Evolutionary conservation across 92 coral and sea anemone genomes (phyloP).

Genomic region (Umimayanthus chanpuru): DNA sequence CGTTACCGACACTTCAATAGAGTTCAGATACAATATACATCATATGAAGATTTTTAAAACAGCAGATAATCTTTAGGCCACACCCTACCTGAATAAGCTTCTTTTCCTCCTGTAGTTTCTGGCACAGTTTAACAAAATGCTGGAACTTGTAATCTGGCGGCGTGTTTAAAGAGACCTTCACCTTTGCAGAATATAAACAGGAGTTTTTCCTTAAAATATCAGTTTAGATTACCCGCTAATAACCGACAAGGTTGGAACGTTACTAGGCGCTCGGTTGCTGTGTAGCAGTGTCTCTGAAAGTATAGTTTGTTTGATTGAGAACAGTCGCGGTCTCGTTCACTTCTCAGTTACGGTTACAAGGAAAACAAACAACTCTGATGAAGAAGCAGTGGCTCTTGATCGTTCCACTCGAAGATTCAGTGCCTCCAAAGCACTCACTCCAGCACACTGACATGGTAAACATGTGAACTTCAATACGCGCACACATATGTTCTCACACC

Average conservation of each 20-base stretch:
- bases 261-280: neutral
- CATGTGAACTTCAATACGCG: neutral
- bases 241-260: neutral
- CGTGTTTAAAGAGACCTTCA: slow-evolving; percentile 46
- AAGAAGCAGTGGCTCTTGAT: neutral
- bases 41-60: neutral
- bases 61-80: neutral
- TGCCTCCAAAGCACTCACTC: neutral
- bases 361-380: neutral
- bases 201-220: neutral
- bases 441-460: neutral
- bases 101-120: slow-evolving; percentile 94
- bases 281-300: neutral
- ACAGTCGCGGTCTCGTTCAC: neutral
- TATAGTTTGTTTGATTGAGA: neutral
- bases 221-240: too few relatives aligned
- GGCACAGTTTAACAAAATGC: slow-evolving; percentile 95
- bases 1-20: too few relatives aligned
- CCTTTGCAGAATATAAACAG: slow-evolving; percentile 44
- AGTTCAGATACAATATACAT: neutral
- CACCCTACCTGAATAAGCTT: slow-evolving; percentile 73
- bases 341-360: neutral
- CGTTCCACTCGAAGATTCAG: neutral
- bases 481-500: neutral
- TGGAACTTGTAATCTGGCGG: slow-evolving; percentile 99